A percentile compares a stretch with the other conserved stretches of the same genome.
Conservation (phyloP, 2,797 vertebrate genomes). For the Enteromius fasciolatus region DNA sequence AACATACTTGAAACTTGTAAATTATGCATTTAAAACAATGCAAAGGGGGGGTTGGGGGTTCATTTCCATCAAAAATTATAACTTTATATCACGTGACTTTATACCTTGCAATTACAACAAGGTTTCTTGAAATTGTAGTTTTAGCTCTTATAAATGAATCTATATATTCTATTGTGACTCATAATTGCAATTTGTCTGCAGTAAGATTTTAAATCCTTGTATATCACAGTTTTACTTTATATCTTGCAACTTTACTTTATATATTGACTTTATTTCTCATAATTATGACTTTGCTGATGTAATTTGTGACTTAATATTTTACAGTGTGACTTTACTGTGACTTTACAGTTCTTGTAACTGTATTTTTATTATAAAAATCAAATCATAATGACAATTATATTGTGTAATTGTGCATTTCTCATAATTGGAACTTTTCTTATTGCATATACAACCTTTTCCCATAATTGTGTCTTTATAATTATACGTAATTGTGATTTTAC, state of each 20-base stretch:
- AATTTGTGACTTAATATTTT: neutral
- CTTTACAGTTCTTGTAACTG: neutral
- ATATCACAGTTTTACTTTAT: neutral
- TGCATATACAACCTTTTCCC: neutral
- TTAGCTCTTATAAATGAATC: neutral
- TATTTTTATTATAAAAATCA: neutral
- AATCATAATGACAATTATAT: neutral
- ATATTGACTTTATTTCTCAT: neutral
- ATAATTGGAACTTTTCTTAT: neutral
- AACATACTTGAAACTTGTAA: neutral
- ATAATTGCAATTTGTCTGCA: neutral
- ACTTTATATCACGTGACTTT: neutral
- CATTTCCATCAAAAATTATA: neutral
- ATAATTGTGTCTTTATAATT: neutral
- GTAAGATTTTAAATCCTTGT: neutral
- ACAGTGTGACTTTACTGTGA: neutral
- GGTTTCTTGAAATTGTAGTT: neutral
- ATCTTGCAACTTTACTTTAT: neutral
- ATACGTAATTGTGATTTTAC: neutral
- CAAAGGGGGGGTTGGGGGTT: too few species aligned
- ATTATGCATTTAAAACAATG: neutral
- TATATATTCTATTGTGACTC: neutral
- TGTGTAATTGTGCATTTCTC: neutral
- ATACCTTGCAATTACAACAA: neutral
- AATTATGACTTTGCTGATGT: neutral